Conservation (phyloP, 2,797 vertebrate species). For the Sorex maritimensis region DNA sequence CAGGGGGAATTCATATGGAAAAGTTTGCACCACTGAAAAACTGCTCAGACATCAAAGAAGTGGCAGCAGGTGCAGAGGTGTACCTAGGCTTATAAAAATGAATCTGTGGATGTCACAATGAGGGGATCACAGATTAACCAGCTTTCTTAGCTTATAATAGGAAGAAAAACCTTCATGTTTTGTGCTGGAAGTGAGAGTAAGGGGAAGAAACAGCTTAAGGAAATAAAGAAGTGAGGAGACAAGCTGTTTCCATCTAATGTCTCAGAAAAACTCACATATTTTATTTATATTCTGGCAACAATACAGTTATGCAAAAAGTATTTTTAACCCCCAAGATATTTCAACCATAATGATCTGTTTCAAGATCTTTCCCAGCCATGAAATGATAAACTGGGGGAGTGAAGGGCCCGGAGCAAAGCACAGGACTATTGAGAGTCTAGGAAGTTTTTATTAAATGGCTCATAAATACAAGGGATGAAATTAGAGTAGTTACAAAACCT, state of each 20-base stretch:
- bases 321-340: slow-evolving; percentile 71
- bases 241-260: slow-evolving; percentile 38
- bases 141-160: slow-evolving; percentile 53
- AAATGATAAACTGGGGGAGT: slow-evolving; percentile 73
- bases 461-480: slow-evolving; percentile 86
- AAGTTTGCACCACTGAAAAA: slow-evolving; percentile 10
- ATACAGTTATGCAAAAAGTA: slow-evolving; percentile 65
- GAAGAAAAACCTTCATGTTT: slow-evolving; percentile 69
- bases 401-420: slow-evolving; percentile 69
- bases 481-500: slow-evolving; percentile 80
- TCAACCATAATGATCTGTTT: slow-evolving; percentile 80
- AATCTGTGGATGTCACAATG: slow-evolving; percentile 69
- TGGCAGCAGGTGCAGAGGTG: slow-evolving; percentile 57
- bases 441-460: slow-evolving; percentile 80
- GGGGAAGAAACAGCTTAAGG: slow-evolving; percentile 58
- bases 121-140: slow-evolving; percentile 64
- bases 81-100: slow-evolving; percentile 68
- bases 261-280: slow-evolving; percentile 58
- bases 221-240: slow-evolving; percentile 71
- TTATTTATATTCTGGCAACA: slow-evolving; percentile 65
- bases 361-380: slow-evolving; percentile 75
- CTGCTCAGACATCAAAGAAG: slow-evolving; percentile 53
- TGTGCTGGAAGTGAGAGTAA: slow-evolving; percentile 73
- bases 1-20: slow-evolving; percentile 29
- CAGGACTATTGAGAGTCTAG: slow-evolving; percentile 71